These are phyloP conservation scores for Diplodus puntazzo DNA, from an alignment of 2,797 vertebrate species.

Conservation along the genomic window DNA sequence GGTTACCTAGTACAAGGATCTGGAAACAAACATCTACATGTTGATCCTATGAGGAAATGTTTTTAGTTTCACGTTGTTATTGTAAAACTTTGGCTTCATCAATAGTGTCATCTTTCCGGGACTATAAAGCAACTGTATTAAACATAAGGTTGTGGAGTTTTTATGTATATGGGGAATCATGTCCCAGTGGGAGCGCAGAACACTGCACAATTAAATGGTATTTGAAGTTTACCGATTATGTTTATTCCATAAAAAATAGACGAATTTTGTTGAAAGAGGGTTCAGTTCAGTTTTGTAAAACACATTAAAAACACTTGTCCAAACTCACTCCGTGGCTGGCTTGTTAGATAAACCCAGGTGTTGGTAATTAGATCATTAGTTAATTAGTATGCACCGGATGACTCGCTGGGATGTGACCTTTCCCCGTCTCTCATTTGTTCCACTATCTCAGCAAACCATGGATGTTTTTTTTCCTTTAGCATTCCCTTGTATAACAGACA, in stretches of 20 bases:
- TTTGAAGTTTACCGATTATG: neutral
- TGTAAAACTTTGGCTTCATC: too few relatives aligned
- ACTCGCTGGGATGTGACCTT: conserved; percentile 19
- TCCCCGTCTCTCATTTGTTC: neutral
- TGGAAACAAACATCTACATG: neutral
- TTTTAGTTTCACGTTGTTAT: too few relatives aligned
- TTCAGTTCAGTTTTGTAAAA: neutral
- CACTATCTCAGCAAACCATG: neutral
- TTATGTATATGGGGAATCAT: neutral
- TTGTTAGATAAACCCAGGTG: neutral
- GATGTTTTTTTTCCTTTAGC: neutral
- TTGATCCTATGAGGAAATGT: neutral
- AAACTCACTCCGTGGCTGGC: neutral
- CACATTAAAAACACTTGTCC: neutral
- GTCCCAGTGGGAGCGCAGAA: neutral
- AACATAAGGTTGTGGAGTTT: neutral
- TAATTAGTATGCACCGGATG: conserved; percentile 2
- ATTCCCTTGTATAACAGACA: neutral
- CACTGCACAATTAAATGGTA: neutral
- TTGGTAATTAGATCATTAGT: neutral
- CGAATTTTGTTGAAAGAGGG: neutral
- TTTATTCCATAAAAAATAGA: neutral
- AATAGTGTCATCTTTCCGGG: neutral
- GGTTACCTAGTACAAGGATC: neutral
- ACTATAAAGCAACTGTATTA: neutral